phyloP scores from a whole-genome alignment of 2,888 invertebrate genomes.

The Physocephala rufipes region DNA sequence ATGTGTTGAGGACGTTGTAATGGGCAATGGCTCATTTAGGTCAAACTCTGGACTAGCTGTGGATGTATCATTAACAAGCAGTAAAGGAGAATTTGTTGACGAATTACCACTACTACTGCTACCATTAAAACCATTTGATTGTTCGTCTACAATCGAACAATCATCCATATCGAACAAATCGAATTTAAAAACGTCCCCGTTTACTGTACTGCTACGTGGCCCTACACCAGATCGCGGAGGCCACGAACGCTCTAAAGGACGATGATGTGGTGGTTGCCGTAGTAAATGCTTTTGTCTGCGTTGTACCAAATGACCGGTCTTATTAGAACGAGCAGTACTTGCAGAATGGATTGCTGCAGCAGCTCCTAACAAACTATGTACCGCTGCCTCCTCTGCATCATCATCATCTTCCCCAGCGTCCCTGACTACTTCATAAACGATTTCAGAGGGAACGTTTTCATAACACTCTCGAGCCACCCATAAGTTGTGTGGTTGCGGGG shows the following conservation, averaged over 20 bases:
- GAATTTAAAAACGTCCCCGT: constrained; percentile 83
- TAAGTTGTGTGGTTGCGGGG: constrained; percentile 56
- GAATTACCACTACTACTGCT: constrained; percentile 59
- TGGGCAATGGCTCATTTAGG: constrained; percentile 36
- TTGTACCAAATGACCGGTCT: constrained; percentile 41
- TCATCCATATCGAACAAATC: constrained; percentile 88
- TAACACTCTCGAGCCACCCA: constrained; percentile 65
- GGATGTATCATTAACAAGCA: constrained; percentile 46
- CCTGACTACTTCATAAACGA: constrained; percentile 56
- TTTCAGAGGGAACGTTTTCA: constrained; percentile 63
- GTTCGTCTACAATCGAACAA: constrained; percentile 45
- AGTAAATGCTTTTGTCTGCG: constrained; percentile 50
- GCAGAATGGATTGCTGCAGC: constrained; percentile 59
- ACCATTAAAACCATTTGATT: constrained; percentile 61
- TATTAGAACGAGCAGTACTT: constrained; percentile 26
- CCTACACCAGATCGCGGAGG: constrained; percentile 71
- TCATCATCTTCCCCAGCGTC: constrained; percentile 45
- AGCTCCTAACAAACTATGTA: constrained; percentile 59
- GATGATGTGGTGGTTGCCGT: constrained; percentile 68
- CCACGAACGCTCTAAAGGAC: constrained; percentile 78
- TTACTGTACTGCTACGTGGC: constrained; percentile 68
- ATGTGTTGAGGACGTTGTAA: constrained; percentile 37
- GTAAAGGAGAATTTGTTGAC: constrained; percentile 56
- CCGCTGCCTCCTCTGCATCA: constrained; percentile 57
- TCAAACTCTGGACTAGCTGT: constrained; percentile 50